Evolutionary conservation across 2,797 vertebrate genomes (phyloP).

Genomic region (Emydoidea blandingii): DNA sequence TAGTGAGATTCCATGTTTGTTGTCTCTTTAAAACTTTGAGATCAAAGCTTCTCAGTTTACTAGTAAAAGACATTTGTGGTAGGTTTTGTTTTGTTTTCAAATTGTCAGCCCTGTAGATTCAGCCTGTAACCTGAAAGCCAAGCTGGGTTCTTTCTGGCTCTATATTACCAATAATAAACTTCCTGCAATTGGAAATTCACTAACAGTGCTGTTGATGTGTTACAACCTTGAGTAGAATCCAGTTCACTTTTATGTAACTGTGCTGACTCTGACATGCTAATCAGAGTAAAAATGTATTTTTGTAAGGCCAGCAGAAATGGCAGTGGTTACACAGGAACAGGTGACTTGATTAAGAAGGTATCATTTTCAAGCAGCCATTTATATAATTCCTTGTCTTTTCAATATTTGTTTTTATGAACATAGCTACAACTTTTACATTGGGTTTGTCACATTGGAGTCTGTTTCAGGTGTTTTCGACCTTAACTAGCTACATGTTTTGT

Average conservation of each 20-base stretch:
- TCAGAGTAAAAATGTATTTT: not conserved
- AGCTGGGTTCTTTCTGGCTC: not conserved
- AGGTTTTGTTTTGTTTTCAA: not conserved
- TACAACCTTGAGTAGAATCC: not conserved
- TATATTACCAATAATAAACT: not conserved
- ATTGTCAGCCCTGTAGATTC: not conserved
- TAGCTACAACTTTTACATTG: accelerated
- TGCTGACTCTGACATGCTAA: not conserved
- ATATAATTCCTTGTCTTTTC: not conserved
- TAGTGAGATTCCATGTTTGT: not conserved
- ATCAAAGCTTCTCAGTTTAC: not conserved
- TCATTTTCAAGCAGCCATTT: not conserved
- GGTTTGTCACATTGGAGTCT: not conserved
- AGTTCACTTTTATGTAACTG: not conserved
- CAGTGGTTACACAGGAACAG: not conserved
- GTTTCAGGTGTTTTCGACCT: not conserved
- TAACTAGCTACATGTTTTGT: not conserved
- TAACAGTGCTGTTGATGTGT: not conserved
- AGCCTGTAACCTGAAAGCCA: not conserved
- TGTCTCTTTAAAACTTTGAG: not conserved
- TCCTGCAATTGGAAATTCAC: not conserved
- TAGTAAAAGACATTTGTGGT: not conserved
- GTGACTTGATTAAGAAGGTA: not conserved
- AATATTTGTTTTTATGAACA: not conserved
- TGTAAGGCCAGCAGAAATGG: not conserved